Evolutionary conservation across 23 tunicate species (phyloP).

Genomic region (Oikopleura dioica): DNA sequence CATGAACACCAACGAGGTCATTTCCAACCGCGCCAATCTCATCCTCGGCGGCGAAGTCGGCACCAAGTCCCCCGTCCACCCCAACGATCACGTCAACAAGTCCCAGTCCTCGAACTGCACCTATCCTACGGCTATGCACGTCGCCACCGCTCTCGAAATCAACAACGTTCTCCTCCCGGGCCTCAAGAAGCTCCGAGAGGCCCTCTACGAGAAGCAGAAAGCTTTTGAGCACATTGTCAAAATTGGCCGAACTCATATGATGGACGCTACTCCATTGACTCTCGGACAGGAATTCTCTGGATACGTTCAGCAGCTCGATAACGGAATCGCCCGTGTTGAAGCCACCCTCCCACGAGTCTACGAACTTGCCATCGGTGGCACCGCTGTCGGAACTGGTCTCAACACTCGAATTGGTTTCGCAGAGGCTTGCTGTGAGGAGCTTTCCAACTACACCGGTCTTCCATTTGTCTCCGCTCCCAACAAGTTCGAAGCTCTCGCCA

Average conservation of each 20-base stretch:
- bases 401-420: conserved; percentile 81
- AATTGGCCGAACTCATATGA: conserved; percentile 86
- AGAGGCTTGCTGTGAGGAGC: conserved; percentile 40
- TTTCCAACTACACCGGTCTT: conserved; percentile 28
- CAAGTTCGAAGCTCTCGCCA: conserved; percentile 92
- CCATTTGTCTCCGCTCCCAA: conserved; percentile 93
- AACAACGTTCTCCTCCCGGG: conserved; percentile 52
- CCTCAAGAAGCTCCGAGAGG: conserved; percentile 24
- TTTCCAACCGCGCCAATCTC: conserved; percentile 78
- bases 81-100: conserved; percentile 97
- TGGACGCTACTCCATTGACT: conserved; percentile 94
- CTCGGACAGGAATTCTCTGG: conserved; percentile 82
- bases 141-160: conserved; percentile 65
- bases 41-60: conserved; percentile 73
- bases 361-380: conserved; percentile 86
- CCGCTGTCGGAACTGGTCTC: conserved; percentile 96
- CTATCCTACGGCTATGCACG: conserved; percentile 98
- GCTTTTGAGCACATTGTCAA: conserved; percentile 56
- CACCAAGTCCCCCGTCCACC: conserved; percentile 80
- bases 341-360: conserved; percentile 56
- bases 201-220: conserved; percentile 29
- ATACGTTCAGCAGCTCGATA: conserved; percentile 61
- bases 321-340: conserved; percentile 40
- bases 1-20: conserved; percentile 92
- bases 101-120: conserved; percentile 94